phyloP scores from a whole-genome alignment of 1,140 invertebrate species.

The Ceratina calcarata region DNA sequence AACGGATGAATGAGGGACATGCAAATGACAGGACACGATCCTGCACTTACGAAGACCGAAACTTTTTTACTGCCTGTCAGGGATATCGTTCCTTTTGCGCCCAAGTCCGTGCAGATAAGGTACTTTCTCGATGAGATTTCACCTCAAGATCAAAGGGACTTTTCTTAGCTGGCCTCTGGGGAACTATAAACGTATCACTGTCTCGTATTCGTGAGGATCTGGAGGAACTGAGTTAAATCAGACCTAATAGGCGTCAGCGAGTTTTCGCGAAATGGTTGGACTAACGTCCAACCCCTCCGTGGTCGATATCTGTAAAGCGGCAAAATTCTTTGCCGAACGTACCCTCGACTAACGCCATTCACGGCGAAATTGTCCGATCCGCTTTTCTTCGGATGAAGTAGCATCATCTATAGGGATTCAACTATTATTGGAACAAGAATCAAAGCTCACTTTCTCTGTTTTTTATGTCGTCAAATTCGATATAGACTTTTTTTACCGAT shows the following conservation, averaged over 20 bases:
- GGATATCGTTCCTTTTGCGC: background rate
- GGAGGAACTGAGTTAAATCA: constrained; percentile 13
- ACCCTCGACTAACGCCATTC: background rate
- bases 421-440: no score
- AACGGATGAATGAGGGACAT: constrained; percentile 11
- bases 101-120: background rate
- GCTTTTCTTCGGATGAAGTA: background rate
- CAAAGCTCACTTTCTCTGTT: no score
- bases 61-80: constrained; percentile 27
- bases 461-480: background rate
- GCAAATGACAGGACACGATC: constrained; percentile 42
- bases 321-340: constrained; percentile 6
- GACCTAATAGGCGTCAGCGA: constrained; percentile 30
- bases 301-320: constrained; percentile 12
- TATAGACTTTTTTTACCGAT: no score
- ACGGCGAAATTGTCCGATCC: constrained; percentile 2
- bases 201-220: background rate
- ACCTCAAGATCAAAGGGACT: constrained; percentile 21
- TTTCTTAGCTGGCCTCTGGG: constrained; percentile 13
- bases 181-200: constrained; percentile 26
- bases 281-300: background rate
- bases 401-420: background rate
- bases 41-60: constrained; percentile 29
- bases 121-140: background rate
- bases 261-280: constrained; percentile 4